Evolutionary conservation across 2,888 invertebrate genomes (phyloP), one percentile per base, ranked within the genome.

Genomic region (Pseudococcus longispinus): DNA sequence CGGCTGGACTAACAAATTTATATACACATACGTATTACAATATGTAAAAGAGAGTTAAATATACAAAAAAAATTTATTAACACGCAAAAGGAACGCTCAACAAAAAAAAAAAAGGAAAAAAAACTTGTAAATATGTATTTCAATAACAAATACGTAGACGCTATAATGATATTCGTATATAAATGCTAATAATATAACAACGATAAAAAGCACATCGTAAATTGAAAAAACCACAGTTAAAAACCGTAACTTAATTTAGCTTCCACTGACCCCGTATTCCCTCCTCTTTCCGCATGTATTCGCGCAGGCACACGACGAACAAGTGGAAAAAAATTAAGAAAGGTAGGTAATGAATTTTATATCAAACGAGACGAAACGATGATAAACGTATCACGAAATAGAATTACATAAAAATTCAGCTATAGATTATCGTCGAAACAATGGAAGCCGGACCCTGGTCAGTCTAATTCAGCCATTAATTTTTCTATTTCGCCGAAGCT

Each of bases 371-470:
- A 65, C 65, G 23, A 65, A 3, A 60, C 60, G 60, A 26, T 26
- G 70, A 29, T 15, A 29, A 70, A 70, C 26, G 60, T 29, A 70
- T 29, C 29, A 70, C 26, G n/a, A 70, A 70, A 70, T 13, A 29
- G 26, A 70, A 29, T 60, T n/a, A 51, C 4, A 51, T 6, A 65
- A 70, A 70, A 70, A 70, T 29, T 29, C 15, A 20, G 29, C 23
- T 80, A 80, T 11, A 80, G 29, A 80, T 80, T 80, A 29, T 42
- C 77, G 42, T 80, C 77, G 77, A 80, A 80, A 80, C 77, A 80
- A 80, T 80, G 77, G 77, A 80, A 80, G 77, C 77, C n/a, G 77
- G 77, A 80, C 77, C 77, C 65, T 42, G 84, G 84, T 84, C 84
- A 84, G 42, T 84, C 84, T 32, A 84, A 84, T 65, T 84, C 84